Evolutionary conservation across 2,888 invertebrate species (phyloP), one percentile per base, ranked within the genome.

Genomic region (Acanthosepion esculentum): DNA sequence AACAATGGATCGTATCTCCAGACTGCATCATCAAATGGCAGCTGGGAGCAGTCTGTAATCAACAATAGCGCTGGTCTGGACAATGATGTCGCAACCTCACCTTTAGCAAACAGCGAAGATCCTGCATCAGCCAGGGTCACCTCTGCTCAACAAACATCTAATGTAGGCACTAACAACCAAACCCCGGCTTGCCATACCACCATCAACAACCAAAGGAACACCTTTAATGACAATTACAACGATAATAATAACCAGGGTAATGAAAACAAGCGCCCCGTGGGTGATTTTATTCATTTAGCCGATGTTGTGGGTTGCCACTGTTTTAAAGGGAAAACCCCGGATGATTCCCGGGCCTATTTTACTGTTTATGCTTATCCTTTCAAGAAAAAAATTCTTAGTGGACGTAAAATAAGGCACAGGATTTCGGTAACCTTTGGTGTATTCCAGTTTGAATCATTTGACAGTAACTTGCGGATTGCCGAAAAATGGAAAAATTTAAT

Each of bases 221-320:
- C 48, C 92, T 15, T 48, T 33, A 92, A 41, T 48, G 48, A 7
- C 20, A 41, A 33, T 29, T 20, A 92, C 48, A 92, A 92, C 48
- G 48, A 92, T 20, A 48, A 92, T 48, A 48, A 48, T 33, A 92
- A 29, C 15, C 23, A 64, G 23, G 23, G 15, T 50, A 50, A 64
- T 26, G 64, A 64, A 64, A 64, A 26, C 64, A 64, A 64, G 64
- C 64, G 64, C 5, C 64, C 64, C 7, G 92, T 48, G 6, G 94
- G n/a, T 48, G 41, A 64, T 91, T 95, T 41, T n/a, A 92, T 93
- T 8, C 48, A 59, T 53, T 96, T 96, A 94, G 96, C 96, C 94
- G 97, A 97, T 95, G 95, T 97, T 91, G 95, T 97, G 29, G 97
- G 97, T 12, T 97, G 97, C 95, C 96, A 96, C 92, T 96, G 96